Conservation (phyloP, 2,888 invertebrate genomes). For the Lissonota sp. region DNA sequence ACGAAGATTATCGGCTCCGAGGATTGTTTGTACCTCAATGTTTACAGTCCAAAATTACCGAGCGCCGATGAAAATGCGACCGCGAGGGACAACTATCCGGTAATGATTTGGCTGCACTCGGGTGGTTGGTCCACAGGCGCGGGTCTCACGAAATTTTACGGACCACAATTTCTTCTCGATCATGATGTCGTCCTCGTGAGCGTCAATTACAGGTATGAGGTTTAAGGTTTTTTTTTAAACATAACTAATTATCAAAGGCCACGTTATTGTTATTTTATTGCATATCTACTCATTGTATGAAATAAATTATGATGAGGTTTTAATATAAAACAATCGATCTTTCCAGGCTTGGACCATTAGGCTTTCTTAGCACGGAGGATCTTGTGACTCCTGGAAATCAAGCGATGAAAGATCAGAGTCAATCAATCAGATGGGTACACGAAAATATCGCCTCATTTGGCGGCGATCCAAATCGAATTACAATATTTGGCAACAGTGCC, state of each 20-base stretch:
- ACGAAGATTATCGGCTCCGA: neutral
- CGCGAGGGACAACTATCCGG: too few species aligned
- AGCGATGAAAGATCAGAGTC: slow-evolving; percentile 88
- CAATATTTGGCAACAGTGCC: slow-evolving; percentile 89
- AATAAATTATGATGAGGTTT: too few species aligned
- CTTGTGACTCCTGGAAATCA: slow-evolving; percentile 88
- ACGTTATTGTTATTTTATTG: too few species aligned
- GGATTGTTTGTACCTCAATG: slow-evolving; percentile 28
- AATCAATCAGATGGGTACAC: slow-evolving; percentile 88
- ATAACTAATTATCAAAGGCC: too few species aligned
- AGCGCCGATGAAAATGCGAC: too few species aligned
- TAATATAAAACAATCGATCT: neutral
- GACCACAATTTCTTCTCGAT: slow-evolving; percentile 88
- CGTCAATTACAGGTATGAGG: slow-evolving; percentile 86
- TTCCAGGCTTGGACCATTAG: slow-evolving; percentile 71
- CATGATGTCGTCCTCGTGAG: slow-evolving; percentile 88
- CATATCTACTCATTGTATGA: neutral
- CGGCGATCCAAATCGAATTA: slow-evolving; percentile 87
- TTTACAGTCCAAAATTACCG: slow-evolving; percentile 16
- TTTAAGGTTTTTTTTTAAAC: too few species aligned
- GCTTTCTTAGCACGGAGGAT: slow-evolving; percentile 88
- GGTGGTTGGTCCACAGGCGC: slow-evolving; percentile 90
- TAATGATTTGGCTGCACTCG: slow-evolving; percentile 89
- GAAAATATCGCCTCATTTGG: slow-evolving; percentile 87
- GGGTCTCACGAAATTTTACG: slow-evolving; percentile 87